A percentile compares a stretch with the other conserved stretches of the same genome.
phyloP scores from a whole-genome alignment of 1,140 invertebrate genomes.

The Oncopodura yosiiana region DNA sequence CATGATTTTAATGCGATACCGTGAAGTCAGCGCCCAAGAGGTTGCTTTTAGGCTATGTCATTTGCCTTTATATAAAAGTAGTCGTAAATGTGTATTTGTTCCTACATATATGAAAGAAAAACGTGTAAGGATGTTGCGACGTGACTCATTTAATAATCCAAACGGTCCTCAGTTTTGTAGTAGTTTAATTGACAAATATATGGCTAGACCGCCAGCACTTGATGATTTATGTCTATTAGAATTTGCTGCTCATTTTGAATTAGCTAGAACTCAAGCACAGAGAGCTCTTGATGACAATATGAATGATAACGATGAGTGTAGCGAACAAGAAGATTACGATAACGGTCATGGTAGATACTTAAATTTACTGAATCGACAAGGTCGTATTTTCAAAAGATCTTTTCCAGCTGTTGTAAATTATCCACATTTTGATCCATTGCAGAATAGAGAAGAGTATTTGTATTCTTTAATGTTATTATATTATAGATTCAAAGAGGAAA shows the following conservation, averaged over 20 bases:
- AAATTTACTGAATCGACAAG: neutral
- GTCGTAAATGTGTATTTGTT: neutral
- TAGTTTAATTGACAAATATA: neutral
- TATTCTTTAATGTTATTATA: neutral
- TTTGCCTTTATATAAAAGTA: conserved; percentile 8
- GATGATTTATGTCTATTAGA: neutral
- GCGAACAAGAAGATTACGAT: neutral
- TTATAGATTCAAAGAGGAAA: neutral
- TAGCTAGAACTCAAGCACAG: neutral
- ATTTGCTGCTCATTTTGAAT: conserved; percentile 1
- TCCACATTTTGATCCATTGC: neutral
- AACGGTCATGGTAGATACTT: neutral
- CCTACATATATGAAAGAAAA: neutral
- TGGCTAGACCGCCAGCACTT: conserved; percentile 7
- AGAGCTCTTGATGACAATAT: neutral
- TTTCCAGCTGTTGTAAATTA: neutral
- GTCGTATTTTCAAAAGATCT: neutral
- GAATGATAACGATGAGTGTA: neutral
- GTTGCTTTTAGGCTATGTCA: conserved; percentile 24
- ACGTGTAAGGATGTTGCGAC: neutral
- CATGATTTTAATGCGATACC: conserved; percentile 14
- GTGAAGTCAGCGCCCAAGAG: conserved; percentile 25
- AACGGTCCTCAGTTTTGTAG: neutral
- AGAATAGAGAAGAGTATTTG: neutral
- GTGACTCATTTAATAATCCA: neutral